Evolutionary conservation across 2,888 invertebrate species (phyloP), one percentile per base, ranked within the genome.

Genomic region (Drosophila aldrichi): DNA sequence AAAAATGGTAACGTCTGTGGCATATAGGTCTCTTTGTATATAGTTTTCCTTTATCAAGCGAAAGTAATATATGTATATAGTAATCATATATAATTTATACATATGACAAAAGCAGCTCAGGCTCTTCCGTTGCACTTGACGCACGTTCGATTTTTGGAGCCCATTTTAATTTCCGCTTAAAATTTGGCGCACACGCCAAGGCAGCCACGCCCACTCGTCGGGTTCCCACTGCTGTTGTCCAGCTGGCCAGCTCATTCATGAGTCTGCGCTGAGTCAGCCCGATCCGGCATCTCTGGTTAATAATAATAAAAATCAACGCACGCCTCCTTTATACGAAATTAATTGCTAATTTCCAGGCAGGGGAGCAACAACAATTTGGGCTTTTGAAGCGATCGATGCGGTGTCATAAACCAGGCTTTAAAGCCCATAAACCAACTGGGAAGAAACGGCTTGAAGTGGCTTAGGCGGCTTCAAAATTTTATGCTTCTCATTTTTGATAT

Each of bases 361-460:
- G 52, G 65, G 67, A 80, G 58, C 51, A 64, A 56, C 34, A 63
- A 64, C 25, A 6, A 54, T 67, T 66, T 48, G 44, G n/a, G 70
- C 59, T 51, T 36, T 68, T 64, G 69, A 78, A 74, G 72, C 77
- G 81, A 88, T 84, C 79, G 81, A 74, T 67, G 82, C 84, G 72
- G 77, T 52, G 82, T 76, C 84, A 89, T 88, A 88, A 88, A 88
- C 82, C 79, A 82, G 61, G 77, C 77, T 79, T 76, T 81, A 78
- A 59, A 70, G 80, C 84, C 81, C 88, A 74, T 84, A 89, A 88
- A 88, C 83, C 82, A 70, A 68, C 55, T 48, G 43, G 29, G 6
- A 41, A 22, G 2, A 44, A 40, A 18, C 46, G 55, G 14, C 64
- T 29, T 55, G 32, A 14, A 64, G 40, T 66, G 43, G 70, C 61